These are phyloP conservation scores for Pentamera pediparva DNA, from an alignment of 53 echinoderm and acorn worm species.

Conservation along the genomic window DNA sequence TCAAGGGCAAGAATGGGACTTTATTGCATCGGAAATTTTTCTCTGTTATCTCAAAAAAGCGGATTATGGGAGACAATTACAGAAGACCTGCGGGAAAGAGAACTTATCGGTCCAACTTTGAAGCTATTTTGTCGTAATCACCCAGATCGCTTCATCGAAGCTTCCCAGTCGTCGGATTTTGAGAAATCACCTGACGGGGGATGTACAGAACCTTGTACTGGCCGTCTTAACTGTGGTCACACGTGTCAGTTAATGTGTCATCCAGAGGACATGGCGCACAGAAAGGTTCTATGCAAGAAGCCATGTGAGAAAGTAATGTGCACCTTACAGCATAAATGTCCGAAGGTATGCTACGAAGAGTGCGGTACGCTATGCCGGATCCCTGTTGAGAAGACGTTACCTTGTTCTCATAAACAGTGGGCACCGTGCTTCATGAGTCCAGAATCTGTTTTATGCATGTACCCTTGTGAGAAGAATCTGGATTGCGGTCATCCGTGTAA, in stretches of 20 bases:
- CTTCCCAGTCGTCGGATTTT: constrained; percentile 50
- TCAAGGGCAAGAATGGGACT: constrained; percentile 79
- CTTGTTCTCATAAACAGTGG: neutral
- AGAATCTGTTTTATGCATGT: constrained; percentile 11
- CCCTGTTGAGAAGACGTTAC: constrained; percentile 3
- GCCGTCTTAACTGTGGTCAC: constrained; percentile 49
- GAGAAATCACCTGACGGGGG: constrained; percentile 62
- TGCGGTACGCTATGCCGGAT: constrained; percentile 49
- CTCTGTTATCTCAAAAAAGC: constrained; percentile 46
- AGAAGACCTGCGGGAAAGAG: constrained; percentile 24
- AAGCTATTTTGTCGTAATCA: constrained; percentile 60
- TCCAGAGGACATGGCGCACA: constrained; percentile 44
- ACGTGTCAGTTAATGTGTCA: constrained; percentile 48
- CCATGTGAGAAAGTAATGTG: constrained; percentile 35
- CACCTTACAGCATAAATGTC: constrained; percentile 39
- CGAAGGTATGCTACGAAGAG: constrained; percentile 34
- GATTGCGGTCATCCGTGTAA: constrained; percentile 60
- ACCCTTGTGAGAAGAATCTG: constrained; percentile 46
- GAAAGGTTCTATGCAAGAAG: constrained; percentile 26
- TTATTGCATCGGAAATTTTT: constrained; percentile 84
- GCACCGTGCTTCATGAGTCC: neutral
- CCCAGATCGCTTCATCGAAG: constrained; percentile 39
- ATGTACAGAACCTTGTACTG: constrained; percentile 47
- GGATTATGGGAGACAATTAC: constrained; percentile 71
- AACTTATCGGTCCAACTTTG: constrained; percentile 35